Evolutionary conservation across 2,797 vertebrate genomes (phyloP).

Genomic region (Chrysolophus pictus): DNA sequence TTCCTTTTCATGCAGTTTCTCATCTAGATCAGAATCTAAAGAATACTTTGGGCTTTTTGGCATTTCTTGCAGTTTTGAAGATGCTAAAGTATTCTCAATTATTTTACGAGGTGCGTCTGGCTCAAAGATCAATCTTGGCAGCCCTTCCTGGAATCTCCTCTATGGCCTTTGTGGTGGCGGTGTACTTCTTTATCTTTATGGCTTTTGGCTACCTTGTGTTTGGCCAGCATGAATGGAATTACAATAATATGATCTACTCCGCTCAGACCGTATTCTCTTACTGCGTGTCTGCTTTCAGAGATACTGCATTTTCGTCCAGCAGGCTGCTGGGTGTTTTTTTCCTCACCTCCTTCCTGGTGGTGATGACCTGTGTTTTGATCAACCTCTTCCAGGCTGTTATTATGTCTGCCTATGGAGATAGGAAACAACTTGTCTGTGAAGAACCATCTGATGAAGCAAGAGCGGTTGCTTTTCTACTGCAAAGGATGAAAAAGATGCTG

Average conservation of each 20-base stretch:
- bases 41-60: conserved; percentile 58
- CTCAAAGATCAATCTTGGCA: conserved; percentile 42
- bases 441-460: too few species aligned
- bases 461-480: too few species aligned
- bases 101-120: conserved; percentile 61
- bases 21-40: conserved; percentile 49
- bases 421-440: too few species aligned
- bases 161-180: conserved; percentile 35
- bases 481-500: background rate
- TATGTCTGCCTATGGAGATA: too few species aligned
- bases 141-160: conserved; percentile 57
- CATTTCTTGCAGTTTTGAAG: conserved; percentile 71
- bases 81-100: conserved; percentile 63
- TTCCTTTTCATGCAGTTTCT: conserved; percentile 70
- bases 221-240: conserved; percentile 74
- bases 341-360: conserved; percentile 65
- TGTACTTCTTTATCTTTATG: conserved; percentile 62
- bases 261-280: conserved; percentile 72
- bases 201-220: conserved; percentile 74
- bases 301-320: conserved; percentile 39
- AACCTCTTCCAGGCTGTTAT: background rate
- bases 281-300: conserved; percentile 61
- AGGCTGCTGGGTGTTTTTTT: conserved; percentile 61
- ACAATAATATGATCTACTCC: conserved; percentile 56
- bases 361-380: conserved; percentile 72